Evolutionary conservation across 1,140 invertebrate species (phyloP), one percentile per base, ranked within the genome.

Genomic region (Tetraneura akinire): DNA sequence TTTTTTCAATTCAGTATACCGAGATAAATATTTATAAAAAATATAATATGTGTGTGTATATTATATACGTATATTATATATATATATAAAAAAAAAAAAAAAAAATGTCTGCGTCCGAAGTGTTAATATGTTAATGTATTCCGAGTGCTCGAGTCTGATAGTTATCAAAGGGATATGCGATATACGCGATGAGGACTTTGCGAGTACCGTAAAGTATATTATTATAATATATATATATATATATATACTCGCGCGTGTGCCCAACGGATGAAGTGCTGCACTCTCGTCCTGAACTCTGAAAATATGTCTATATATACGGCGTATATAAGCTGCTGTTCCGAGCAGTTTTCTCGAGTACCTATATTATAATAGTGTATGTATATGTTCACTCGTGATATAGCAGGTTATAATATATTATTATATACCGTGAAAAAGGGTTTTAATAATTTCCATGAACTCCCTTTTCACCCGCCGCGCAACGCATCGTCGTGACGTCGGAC

Each of bases 381-480:
- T n/a, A n/a, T n/a, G n/a, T n/a, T n/a, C n/a, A n/a, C n/a, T n/a
- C n/a, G n/a, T 37, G 32, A 37, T 37, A 37, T 37, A 37, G 32
- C n/a, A 8, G 3, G 3, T 37, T 37, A 37, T 37, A 37, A 8
- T 4, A 37, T 37, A 37, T 37, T 37, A 37, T 37, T 55, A 23
- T 45, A 32, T 70, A 49, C 45, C 49, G 42, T 49, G 53, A 47
- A 62, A 74, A 78, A 57, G 74, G 55, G 55, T 60, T 78, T 76
- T 78, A 55, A 60, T 64, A 57, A 64, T 76, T 76, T 81, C 66
- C 66, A 26, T 37, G 21, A 21, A 51, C 29, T 80, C 62, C 18
- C 57, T 80, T 68, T 71, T 23, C 66, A n/a, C 23, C 18, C 73
- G 21, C 6, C 21, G 21, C 37, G 13, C 37, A 8, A 45, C 37